phyloP scores from a whole-genome alignment of 2,797 vertebrate species.

The Oceanodroma leucorhoa region DNA sequence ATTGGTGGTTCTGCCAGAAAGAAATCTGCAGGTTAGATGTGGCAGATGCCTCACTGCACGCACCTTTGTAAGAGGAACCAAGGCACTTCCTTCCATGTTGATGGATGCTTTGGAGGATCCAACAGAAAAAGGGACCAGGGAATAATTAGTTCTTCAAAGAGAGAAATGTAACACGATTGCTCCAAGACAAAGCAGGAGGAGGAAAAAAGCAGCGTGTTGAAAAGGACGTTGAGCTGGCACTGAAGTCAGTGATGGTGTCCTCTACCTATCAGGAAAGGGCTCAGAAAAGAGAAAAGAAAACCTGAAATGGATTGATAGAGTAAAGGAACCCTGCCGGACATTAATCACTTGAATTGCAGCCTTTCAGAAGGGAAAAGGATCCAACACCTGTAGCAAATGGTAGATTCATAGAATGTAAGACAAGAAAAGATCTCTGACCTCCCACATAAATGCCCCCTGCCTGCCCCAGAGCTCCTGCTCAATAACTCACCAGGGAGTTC shows the following conservation, averaged over 20 bases:
- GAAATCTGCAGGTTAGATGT: not conserved
- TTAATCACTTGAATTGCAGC: not conserved
- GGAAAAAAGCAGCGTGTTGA: not conserved
- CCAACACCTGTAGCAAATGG: not conserved
- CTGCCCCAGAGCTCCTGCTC: not conserved
- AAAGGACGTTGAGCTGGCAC: not conserved
- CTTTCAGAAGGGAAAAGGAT: not conserved
- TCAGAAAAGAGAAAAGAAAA: not conserved
- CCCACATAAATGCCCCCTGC: not conserved
- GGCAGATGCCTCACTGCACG: not conserved
- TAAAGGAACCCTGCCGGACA: not conserved
- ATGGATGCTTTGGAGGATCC: not conserved
- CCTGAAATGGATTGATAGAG: not conserved
- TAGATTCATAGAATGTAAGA: not conserved
- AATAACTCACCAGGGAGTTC: not conserved
- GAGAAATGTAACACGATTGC: not conserved
- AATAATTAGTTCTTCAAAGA: not conserved
- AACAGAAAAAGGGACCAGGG: not conserved
- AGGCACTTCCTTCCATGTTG: not conserved
- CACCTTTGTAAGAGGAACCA: not conserved
- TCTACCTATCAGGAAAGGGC: not conserved
- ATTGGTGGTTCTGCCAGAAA: not conserved
- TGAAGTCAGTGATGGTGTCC: not conserved
- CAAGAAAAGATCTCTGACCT: conserved; percentile 2
- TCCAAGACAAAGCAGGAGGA: not conserved